phyloP scores from a whole-genome alignment of 2,797 vertebrate genomes.

The Peromyscus melanophrys region DNA sequence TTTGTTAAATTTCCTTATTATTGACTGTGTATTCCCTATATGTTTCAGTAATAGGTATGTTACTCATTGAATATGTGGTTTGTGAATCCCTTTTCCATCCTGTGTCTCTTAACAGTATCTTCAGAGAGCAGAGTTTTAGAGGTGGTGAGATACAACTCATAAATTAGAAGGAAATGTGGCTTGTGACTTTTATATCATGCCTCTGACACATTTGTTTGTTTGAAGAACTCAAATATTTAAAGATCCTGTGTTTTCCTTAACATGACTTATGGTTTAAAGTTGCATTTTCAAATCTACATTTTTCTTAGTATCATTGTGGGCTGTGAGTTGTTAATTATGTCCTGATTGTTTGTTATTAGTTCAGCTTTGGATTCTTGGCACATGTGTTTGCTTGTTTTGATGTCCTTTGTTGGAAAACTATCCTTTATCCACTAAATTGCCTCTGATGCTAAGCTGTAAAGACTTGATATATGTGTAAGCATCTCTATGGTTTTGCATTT shows the following conservation, averaged over 20 bases:
- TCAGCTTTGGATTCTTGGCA: background rate
- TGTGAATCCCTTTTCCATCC: background rate
- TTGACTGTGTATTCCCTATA: background rate
- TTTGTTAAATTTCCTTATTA: slow-evolving; percentile 11
- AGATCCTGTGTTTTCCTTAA: background rate
- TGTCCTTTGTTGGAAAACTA: background rate
- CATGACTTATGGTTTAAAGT: background rate
- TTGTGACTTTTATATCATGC: background rate
- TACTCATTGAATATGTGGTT: background rate
- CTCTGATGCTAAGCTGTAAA: background rate
- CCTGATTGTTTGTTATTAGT: background rate
- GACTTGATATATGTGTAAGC: background rate
- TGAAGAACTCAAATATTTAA: background rate
- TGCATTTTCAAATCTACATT: background rate
- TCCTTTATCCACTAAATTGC: background rate
- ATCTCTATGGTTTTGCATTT: background rate
- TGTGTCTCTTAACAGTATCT: background rate
- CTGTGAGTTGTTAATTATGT: background rate
- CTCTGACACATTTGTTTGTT: background rate
- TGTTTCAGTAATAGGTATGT: background rate
- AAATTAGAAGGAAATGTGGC: background rate
- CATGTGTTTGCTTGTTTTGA: background rate
- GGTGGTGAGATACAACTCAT: background rate
- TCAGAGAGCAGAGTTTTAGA: background rate
- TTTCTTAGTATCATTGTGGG: background rate